Base-by-base conservation (phyloP, 2,888 invertebrate species). In the Hydroisotoma schaefferi region DNA sequence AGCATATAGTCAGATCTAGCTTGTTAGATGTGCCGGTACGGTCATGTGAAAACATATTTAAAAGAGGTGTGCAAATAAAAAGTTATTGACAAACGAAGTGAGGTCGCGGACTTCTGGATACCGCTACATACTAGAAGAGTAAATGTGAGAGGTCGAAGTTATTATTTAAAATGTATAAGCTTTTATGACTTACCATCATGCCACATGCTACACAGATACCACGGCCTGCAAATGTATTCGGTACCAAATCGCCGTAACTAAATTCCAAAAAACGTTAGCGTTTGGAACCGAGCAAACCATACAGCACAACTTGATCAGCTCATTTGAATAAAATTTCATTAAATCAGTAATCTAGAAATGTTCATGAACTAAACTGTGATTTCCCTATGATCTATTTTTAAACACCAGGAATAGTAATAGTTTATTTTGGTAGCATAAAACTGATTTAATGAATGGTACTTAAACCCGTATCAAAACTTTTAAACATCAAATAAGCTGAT, bases 201-300 rank as follows among this genome's bases (percentile, higher is more conserved):
- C 99, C 99, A 75, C 97, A 97, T 81, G 92, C 91, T 78, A 99
- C 95, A 77, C 98, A 95, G 79, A 99, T 97, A 78, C 94, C 94
- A 80, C 99, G 85, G 77, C 99, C 99, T 83, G 98, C 99, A 84
- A 99, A 99, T 74, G 99, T 99, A 83, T 98, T 98, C 79, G 99
- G 99, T 79, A 99, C 98, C 79, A 97, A 94, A 83, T 97, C 99
- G 78, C 99, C 99, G 83, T 99, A 99, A 79, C 99, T 46, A 28
- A 55, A 28, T 43, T 44, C 43, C 48, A 27, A 23, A 48, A 27
- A 25, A 28, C 28, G 2, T 46, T 46, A 46, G 46, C 25, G 12
- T 23, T 22, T 15, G 10, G 25, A 25, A 46, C 46, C 46, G 46
- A 46, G 15, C 46, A 46, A 46, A 46, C 46, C 25, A 22, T 46